Evolutionary conservation across 1,140 invertebrate species (phyloP).

Genomic region (Pseudomyrmex concolor): DNA sequence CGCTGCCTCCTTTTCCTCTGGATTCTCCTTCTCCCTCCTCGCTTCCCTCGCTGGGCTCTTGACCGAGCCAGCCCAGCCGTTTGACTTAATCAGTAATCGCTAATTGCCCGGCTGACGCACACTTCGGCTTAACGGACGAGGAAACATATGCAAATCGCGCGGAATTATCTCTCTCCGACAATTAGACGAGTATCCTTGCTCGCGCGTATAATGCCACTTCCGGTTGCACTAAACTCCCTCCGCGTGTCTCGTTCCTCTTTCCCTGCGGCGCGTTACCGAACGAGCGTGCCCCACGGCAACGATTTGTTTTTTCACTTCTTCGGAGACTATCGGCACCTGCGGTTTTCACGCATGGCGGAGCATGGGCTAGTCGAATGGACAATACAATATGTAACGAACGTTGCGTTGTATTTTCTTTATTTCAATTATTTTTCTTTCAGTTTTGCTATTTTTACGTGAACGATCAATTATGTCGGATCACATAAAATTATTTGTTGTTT

Average conservation of each 20-base stretch:
- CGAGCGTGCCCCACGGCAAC: constrained; percentile 21
- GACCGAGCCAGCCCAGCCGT: constrained; percentile 74
- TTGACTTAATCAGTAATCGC: constrained; percentile 85
- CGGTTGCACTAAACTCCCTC: constrained; percentile 67
- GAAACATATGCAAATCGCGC: constrained; percentile 84
- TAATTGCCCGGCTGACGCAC: constrained; percentile 84
- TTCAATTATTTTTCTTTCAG: neutral
- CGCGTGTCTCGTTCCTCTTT: neutral
- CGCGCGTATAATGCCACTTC: constrained; percentile 82
- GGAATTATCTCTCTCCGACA: constrained; percentile 83
- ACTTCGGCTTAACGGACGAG: constrained; percentile 80
- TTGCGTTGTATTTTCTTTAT: neutral
- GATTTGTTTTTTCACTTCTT: constrained; percentile 45
- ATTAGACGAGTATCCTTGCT: constrained; percentile 83
- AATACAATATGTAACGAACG: neutral
- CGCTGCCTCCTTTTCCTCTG: constrained; percentile 15
- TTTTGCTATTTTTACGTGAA: neutral
- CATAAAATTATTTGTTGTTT: neutral
- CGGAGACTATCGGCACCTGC: constrained; percentile 53
- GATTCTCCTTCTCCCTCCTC: neutral
- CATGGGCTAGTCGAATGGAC: constrained; percentile 10
- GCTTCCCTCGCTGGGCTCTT: constrained; percentile 27
- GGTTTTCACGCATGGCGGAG: constrained; percentile 37
- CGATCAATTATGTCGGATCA: neutral
- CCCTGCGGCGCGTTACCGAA: constrained; percentile 48